Base-by-base conservation (phyloP, 2,888 invertebrate species). In the Noctua janthe region DNA sequence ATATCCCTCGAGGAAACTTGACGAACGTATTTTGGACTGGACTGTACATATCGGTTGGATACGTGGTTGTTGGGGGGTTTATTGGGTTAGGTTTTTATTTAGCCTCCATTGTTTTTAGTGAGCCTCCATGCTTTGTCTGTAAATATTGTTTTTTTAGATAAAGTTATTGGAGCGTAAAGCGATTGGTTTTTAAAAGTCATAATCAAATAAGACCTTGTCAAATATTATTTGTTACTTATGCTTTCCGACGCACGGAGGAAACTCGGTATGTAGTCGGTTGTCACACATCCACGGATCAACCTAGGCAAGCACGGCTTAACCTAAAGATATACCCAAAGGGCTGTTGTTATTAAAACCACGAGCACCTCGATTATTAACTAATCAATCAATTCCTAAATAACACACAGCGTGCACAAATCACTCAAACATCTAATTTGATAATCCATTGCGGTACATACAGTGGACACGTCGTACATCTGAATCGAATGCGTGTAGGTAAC, bases 381-480 rank as follows among this genome's bases (percentile, higher is more conserved):
- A 62, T 56, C 62, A 56, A 56, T 80, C 54, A 73, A 67, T 67
- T 47, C n/a, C 2, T 6, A 23, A 29, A 43, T 49, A 56, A 62
- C 23, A 47, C 23, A 39, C 29, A 59, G 1, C 20, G 17, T 20
- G 66, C 43, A 78, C 51, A 86, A 86, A 84, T 84, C 79, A 84
- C 72, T 86, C 72, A 67, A 11, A 78, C 51, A n/a, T 47, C 69
- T 81, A 70, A 77, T 80, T 76, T 76, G 23, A 80, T 80, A 75
- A 87, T 73, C 64, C 43, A n/a, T 56, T 78, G 69, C 23, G 49
- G 67, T 20, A 66, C 59, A 79, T 17, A 64, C 70, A 70, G 23
- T 54, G 11, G 69, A 62, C 43, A 17, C 20, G 47, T 66, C 69
- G 76, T 83, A 86, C 88, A 87, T 88, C 80, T 76, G 64, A 66